phyloP scores from a whole-genome alignment of 2,888 invertebrate species.

The Geotrupes spiniger region DNA sequence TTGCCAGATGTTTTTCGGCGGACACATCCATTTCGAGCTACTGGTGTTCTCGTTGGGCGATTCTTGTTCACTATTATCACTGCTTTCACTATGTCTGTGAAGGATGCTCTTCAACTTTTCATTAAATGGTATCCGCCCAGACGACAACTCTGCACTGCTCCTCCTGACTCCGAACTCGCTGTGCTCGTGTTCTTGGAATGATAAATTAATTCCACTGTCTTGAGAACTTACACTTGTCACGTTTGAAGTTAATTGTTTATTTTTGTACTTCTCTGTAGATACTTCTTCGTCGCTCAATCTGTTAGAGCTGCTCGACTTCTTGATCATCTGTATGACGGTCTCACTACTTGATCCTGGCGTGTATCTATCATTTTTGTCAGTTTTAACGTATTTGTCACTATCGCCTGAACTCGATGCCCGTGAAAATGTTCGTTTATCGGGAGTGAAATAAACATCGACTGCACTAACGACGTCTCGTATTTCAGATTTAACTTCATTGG shows the following conservation, averaged over 20 bases:
- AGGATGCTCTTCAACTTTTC: conserved; percentile 41
- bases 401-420: conserved; percentile 41
- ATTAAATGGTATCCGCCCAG: conserved; percentile 37
- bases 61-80: conserved; percentile 34
- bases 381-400: conserved; percentile 33
- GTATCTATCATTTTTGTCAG: conserved; percentile 34
- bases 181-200: conserved; percentile 65
- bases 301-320: conserved; percentile 57
- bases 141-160: conserved; percentile 44
- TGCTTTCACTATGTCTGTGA: conserved; percentile 41
- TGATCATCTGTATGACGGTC: conserved; percentile 44
- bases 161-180: conserved; percentile 36
- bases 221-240: conserved; percentile 72
- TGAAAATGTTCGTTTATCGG: conserved; percentile 42
- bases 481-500: conserved; percentile 75
- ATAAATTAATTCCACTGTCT: conserved; percentile 75
- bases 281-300: conserved; percentile 60
- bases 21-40: conserved; percentile 67
- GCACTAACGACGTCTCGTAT: conserved; percentile 71
- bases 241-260: conserved; percentile 61
- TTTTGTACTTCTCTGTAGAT: conserved; percentile 46
- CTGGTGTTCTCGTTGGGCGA: conserved; percentile 43
- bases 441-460: conserved; percentile 60
- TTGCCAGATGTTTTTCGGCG: conserved; percentile 79
- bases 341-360: conserved; percentile 46